These are phyloP conservation scores for Andrena bucephala DNA, from an alignment of 2,888 invertebrate genomes.

Conservation along the genomic window DNA sequence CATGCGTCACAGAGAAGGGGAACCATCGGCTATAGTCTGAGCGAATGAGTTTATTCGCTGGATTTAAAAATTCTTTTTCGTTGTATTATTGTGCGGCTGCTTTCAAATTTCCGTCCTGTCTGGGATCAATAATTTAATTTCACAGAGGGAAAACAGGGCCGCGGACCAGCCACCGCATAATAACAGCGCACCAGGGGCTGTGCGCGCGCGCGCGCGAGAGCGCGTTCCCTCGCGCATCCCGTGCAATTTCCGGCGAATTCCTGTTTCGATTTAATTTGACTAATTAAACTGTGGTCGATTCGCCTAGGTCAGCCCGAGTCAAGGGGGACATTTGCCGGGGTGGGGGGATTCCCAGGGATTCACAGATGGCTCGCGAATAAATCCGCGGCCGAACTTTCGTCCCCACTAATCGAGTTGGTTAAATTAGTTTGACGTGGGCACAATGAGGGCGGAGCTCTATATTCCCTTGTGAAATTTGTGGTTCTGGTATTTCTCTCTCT, in stretches of 20 bases:
- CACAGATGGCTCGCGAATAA: background rate
- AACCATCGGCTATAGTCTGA: too few species aligned
- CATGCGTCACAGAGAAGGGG: too few species aligned
- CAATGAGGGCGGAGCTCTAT: background rate
- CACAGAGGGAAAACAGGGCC: slow-evolving; percentile 14
- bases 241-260: slow-evolving; percentile 36
- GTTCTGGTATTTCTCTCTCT: background rate
- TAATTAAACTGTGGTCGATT: slow-evolving; percentile 30
- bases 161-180: slow-evolving; percentile 25
- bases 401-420: background rate
- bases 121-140: slow-evolving; percentile 43
- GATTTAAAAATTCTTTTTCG: background rate
- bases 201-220: background rate
- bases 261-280: slow-evolving; percentile 38
- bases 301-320: background rate
- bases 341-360: background rate
- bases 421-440: background rate
- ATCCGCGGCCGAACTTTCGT: slow-evolving; percentile 12
- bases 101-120: slow-evolving; percentile 2
- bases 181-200: slow-evolving; percentile 20
- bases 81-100: background rate
- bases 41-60: too few species aligned
- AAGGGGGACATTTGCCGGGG: background rate
- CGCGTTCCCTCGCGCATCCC: slow-evolving; percentile 4
- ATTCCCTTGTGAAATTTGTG: background rate